Evolutionary conservation across 2,113 vertebrate genomes (phyloP).

Genomic region (Monopterus albus): DNA sequence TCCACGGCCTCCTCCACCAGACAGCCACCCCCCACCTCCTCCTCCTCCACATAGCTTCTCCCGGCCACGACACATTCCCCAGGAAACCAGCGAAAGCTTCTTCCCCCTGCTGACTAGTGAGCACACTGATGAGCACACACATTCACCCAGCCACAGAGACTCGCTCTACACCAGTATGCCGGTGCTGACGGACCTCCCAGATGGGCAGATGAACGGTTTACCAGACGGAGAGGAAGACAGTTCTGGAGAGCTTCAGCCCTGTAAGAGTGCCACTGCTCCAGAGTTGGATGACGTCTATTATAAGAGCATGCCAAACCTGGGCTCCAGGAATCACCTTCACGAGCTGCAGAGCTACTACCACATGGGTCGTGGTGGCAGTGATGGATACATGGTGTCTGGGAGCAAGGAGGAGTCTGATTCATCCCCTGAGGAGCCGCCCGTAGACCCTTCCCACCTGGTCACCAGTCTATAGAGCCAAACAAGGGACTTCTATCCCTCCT

Average conservation of each 20-base stretch:
- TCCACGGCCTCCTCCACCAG: constrained; percentile 86
- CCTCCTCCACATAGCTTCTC: constrained; percentile 88
- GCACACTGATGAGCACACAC: constrained; percentile 87
- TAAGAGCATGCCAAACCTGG: constrained; percentile 99
- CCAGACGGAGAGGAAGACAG: constrained; percentile 87
- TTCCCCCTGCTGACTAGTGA: constrained; percentile 96
- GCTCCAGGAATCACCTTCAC: constrained; percentile 93
- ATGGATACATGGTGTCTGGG: constrained; percentile 94
- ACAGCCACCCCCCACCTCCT: constrained; percentile 86
- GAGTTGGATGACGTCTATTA: constrained; percentile 96
- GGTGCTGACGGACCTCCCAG: constrained; percentile 88
- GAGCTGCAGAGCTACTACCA: constrained; percentile 98
- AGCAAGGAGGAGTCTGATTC: constrained; percentile 91
- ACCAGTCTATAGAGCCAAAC: constrained; percentile 93
- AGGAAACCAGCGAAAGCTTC: constrained; percentile 97
- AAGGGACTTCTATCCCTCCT: constrained; percentile 68
- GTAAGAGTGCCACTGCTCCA: constrained; percentile 85
- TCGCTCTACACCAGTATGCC: constrained; percentile 98
- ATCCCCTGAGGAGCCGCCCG: constrained; percentile 86
- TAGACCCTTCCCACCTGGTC: constrained; percentile 95
- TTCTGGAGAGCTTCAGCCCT: constrained; percentile 83
- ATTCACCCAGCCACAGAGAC: constrained; percentile 90
- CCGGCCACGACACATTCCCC: constrained; percentile 88
- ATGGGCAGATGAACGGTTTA: constrained; percentile 79
- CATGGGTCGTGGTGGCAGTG: constrained; percentile 96